Percentiles rank a stretch among this genome's conserved stretches.
These are phyloP conservation scores for Pithys albifrons DNA, from an alignment of 2,113 vertebrate species.

Conservation along the genomic window DNA sequence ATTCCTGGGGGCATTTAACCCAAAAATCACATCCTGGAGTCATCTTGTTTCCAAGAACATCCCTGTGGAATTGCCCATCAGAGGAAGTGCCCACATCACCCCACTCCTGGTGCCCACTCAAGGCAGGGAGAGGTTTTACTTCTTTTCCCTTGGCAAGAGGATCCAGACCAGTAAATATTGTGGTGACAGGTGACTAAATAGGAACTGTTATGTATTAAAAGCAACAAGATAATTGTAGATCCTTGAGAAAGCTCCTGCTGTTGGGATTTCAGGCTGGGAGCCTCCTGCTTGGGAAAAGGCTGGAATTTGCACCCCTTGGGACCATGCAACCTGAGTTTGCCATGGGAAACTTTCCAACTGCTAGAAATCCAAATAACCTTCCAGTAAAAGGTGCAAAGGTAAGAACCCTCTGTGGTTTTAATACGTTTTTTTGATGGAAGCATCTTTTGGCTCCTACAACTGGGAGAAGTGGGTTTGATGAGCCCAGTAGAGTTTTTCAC, in stretches of 20 bases:
- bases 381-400: neutral
- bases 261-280: neutral
- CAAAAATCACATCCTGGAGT: neutral
- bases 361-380: neutral
- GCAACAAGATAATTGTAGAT: neutral
- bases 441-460: neutral
- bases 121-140: neutral
- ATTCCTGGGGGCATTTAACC: neutral
- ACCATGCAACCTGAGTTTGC: neutral
- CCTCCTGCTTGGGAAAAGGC: neutral
- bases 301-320: neutral
- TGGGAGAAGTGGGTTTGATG: neutral
- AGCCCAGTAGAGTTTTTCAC: neutral
- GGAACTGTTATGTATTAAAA: neutral
- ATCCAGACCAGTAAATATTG: neutral
- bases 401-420: neutral
- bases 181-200: neutral
- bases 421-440: neutral
- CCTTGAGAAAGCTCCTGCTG: neutral
- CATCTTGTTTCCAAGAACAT: neutral
- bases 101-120: rapidly evolving
- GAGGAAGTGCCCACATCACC: neutral
- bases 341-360: neutral
- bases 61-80: neutral
- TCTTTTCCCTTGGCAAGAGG: neutral